These are phyloP conservation scores for Merops nubicus DNA, from an alignment of 2,113 vertebrate genomes.

Conservation along the genomic window DNA sequence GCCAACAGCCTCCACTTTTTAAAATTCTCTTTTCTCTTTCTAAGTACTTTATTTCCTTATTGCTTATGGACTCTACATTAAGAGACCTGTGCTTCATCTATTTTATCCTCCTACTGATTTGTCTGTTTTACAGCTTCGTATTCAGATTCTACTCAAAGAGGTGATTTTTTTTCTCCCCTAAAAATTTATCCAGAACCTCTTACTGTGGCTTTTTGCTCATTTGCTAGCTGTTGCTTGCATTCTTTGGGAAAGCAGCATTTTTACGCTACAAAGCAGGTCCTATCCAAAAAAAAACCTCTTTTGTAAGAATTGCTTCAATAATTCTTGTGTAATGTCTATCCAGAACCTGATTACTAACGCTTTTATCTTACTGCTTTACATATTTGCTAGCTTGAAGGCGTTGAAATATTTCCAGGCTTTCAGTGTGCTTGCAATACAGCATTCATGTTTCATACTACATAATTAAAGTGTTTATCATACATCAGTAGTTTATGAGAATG, in stretches of 20 bases:
- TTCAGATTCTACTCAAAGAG: not conserved
- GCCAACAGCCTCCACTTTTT: not conserved
- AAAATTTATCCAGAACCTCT: not conserved
- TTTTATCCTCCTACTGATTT: not conserved
- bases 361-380: constrained; percentile 17
- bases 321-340: not conserved
- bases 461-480: not conserved
- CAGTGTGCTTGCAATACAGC: not conserved
- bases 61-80: not conserved
- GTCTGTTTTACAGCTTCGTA: not conserved
- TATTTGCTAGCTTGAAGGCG: not conserved
- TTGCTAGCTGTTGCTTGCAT: not conserved
- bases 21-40: not conserved
- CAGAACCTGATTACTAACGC: not conserved
- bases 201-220: not conserved
- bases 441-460: not conserved
- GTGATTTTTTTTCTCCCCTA: not conserved
- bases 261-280: rapidly evolving
- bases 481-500: not conserved
- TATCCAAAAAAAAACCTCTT: not conserved
- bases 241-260: not conserved
- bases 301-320: not conserved
- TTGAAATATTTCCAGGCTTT: not conserved
- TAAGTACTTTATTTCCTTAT: not conserved
- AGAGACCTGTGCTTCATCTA: not conserved